Evolutionary conservation across 2,888 invertebrate genomes (phyloP), one percentile per base, ranked within the genome.

Genomic region (Megalurothrips usitatus): DNA sequence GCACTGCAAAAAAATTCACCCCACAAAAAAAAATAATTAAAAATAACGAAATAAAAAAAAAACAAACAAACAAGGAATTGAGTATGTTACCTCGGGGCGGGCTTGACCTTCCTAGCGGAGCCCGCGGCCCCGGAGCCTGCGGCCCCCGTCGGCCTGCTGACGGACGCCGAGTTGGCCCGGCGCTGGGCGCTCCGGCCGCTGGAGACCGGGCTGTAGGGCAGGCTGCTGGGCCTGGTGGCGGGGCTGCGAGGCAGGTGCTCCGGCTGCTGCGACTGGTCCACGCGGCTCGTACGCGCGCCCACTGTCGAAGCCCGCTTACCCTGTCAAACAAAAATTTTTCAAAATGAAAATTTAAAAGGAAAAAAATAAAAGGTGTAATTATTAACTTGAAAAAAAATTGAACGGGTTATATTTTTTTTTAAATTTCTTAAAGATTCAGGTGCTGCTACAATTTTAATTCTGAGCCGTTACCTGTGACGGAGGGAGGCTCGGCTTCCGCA

Each of bases 191-290:
- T 79, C 49, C 17, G 58, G 14, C 58, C 58, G 17, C 2, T 43
- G 34, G 34, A 43, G 34, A 75, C 68, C 9, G 68, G 68, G 23
- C 92, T 91, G 86, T 93, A 93, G 28, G 93, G 93, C 84, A 94
- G 87, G 83, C 93, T 93, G 84, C 92, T 91, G 0, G 93, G 93
- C 82, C 93, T 86, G 19, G 90, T 87, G 19, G 87, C 82, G 19
- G 83, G 81, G 14, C 82, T 82, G 48, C 80, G 68, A 4, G 23
- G 68, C 68, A 43, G 34, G 34, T 43, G 34, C 6, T 75, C 68
- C 68, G 23, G 10, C 12, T 8, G 12, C 11, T 11, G 26, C 1
- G 68, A 8, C 26, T 75, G 68, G 26, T 75, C 68, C 23, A 75
- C 68, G 23, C 68, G 68, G 68, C 68, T 75, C 12, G 68, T 26